These are phyloP conservation scores for Ypsolopha sequella DNA, from an alignment of 2,888 invertebrate species.

Conservation along the genomic window DNA sequence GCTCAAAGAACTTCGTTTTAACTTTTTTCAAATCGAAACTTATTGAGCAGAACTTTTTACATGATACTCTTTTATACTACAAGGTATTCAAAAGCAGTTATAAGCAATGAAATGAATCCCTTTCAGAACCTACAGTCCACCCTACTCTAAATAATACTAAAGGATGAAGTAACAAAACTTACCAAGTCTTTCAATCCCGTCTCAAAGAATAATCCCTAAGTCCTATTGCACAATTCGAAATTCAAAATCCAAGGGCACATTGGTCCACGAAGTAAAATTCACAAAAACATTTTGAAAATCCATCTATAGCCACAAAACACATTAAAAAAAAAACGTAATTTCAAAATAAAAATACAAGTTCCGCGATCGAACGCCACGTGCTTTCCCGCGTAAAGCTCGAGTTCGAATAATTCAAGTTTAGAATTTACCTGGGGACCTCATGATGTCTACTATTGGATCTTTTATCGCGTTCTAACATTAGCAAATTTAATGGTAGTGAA, in stretches of 20 bases:
- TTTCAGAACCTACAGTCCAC: too few relatives aligned
- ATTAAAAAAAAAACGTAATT: background rate
- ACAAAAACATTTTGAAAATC: conserved; percentile 9
- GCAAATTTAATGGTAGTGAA: conserved; percentile 12
- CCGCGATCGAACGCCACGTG: conserved; percentile 28
- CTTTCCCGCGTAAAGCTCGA: conserved; percentile 62
- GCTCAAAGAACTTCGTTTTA: background rate
- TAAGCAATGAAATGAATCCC: too few relatives aligned
- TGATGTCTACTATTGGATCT: conserved; percentile 38
- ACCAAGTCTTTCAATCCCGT: conserved; percentile 39
- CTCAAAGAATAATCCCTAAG: conserved; percentile 41
- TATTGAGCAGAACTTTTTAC: background rate
- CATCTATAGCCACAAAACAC: background rate
- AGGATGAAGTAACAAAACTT: conserved; percentile 23
- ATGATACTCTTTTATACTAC: too few relatives aligned
- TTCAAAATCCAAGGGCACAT: conserved; percentile 33
- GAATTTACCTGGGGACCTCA: conserved; percentile 52
- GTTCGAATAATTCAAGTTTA: conserved; percentile 51
- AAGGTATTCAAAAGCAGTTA: too few relatives aligned
- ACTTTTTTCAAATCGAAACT: background rate
- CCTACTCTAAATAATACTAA: background rate
- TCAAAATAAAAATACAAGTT: conserved; percentile 5
- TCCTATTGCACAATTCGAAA: conserved; percentile 40
- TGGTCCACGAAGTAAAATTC: conserved; percentile 20
- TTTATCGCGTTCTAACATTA: conserved; percentile 25